phyloP scores from a whole-genome alignment of 2,797 vertebrate genomes.

The Gambelia wislizenii region DNA sequence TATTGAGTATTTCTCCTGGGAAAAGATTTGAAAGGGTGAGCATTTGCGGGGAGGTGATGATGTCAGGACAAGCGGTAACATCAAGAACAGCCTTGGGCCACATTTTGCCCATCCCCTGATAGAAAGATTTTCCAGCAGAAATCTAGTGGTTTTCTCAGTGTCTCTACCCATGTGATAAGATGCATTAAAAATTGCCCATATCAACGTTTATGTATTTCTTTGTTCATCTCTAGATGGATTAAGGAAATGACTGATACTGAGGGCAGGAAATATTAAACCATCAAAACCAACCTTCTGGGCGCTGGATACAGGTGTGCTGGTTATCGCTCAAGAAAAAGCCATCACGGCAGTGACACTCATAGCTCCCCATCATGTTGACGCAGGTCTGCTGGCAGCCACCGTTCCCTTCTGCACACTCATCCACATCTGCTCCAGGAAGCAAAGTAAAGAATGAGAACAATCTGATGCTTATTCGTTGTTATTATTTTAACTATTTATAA shows the following conservation, averaged over 20 bases:
- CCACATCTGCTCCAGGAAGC: slow-evolving; percentile 86
- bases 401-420: slow-evolving; percentile 95
- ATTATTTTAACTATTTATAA: neutral
- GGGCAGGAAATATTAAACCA: neutral
- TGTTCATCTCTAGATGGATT: neutral
- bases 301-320: slow-evolving; percentile 98
- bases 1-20: too few relatives aligned
- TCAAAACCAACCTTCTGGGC: slow-evolving; percentile 82
- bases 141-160: neutral
- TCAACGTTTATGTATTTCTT: neutral
- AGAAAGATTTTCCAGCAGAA: neutral
- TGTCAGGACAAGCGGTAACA: too few relatives aligned
- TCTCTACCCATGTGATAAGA: neutral
- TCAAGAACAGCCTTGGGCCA: too few relatives aligned
- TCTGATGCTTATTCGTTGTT: neutral
- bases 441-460: slow-evolving; percentile 32
- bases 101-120: neutral
- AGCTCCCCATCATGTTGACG: slow-evolving; percentile 99
- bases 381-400: slow-evolving; percentile 98
- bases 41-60: too few relatives aligned
- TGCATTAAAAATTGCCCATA: neutral
- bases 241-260: neutral
- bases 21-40: too few relatives aligned
- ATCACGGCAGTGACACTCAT: slow-evolving; percentile 95
- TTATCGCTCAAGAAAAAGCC: slow-evolving; percentile 99